Base-by-base conservation (phyloP, 2,888 invertebrate species). In the Brenthis ino region DNA sequence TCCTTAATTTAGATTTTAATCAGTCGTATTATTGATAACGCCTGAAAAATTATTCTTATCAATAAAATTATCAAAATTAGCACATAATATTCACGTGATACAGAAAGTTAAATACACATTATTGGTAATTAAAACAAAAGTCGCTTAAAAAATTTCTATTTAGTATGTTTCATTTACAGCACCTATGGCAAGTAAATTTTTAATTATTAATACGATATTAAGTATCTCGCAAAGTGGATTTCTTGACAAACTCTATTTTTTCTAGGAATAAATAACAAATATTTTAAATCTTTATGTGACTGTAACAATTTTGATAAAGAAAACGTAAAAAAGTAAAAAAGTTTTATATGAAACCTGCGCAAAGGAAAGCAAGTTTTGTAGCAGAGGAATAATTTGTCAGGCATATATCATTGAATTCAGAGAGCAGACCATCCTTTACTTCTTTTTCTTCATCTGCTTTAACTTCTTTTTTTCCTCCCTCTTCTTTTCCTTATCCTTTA, bases 361-460 rank as follows among this genome's bases (percentile, higher is more conserved):
- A 63, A 37, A 53, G 8, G 37, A 12, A 28, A 16, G 51, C 51
- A n/a, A 14, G 33, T 33, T 14, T 6, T 28, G 3, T 12, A 20
- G 37, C 20, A 43, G 43, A 20, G 51, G 57, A 43, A 24, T 51
- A 64, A 28, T 60, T 60, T 51, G 47, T 68, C 54, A 65, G 63
- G 37, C 69, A 65, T 43, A 50, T 20, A 16, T 28, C 60, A 14
- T 64, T 51, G 12, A 43, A 14, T 24, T 20, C n/a, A 4, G 53
- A 8, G 43, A 37, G 20, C 55, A 55, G 11, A 20, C 48, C 24
- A 47, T 51, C 11, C 48, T 64, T 77, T 75, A 95, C 86, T 96
- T 97, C 82, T 96, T 96, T 93, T 97, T 97, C 82, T 96, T 96
- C 85, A 95, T 93, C 80, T 96, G 96, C 83, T 97, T 97, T 70